Percentiles rank a stretch among this genome's conserved stretches.
Conservation (phyloP, 2,797 vertebrate species). For the Poeciliopsis infans region DNA sequence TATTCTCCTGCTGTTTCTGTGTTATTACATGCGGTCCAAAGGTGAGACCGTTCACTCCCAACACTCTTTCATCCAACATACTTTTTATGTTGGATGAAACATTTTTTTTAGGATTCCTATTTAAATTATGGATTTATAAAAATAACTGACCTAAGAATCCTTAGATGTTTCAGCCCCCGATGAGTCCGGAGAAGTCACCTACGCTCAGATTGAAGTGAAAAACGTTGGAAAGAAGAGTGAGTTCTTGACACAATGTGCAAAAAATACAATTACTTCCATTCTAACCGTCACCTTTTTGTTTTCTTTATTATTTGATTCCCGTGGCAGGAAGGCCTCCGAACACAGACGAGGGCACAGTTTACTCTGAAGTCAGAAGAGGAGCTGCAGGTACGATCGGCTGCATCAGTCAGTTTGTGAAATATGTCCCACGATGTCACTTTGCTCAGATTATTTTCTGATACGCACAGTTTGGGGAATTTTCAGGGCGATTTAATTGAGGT, state of each 20-base stretch:
- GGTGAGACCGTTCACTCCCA: slow-evolving; percentile 8
- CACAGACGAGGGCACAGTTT: accelerated
- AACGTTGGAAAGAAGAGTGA: slow-evolving; percentile 2
- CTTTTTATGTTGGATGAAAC: no score
- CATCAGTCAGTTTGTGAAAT: not conserved
- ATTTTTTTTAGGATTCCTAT: no score
- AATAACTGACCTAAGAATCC: no score
- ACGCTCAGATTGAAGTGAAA: slow-evolving; percentile 1
- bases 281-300: no score
- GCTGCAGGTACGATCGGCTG: not conserved
- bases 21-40: slow-evolving; percentile 4
- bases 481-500: no score
- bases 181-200: not conserved
- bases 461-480: no score
- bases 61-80: no score
- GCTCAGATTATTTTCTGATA: not conserved
- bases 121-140: no score
- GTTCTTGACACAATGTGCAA: not conserved
- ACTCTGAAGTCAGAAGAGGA: slow-evolving; percentile 3
- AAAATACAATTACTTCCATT: not conserved
- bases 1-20: slow-evolving; percentile 15
- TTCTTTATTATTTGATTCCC: not conserved
- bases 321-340: not conserved
- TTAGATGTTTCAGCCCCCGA: slow-evolving; percentile 3
- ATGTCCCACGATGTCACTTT: not conserved